Conservation (phyloP, 2,797 vertebrate genomes). For the Clarias laeviceps region DNA sequence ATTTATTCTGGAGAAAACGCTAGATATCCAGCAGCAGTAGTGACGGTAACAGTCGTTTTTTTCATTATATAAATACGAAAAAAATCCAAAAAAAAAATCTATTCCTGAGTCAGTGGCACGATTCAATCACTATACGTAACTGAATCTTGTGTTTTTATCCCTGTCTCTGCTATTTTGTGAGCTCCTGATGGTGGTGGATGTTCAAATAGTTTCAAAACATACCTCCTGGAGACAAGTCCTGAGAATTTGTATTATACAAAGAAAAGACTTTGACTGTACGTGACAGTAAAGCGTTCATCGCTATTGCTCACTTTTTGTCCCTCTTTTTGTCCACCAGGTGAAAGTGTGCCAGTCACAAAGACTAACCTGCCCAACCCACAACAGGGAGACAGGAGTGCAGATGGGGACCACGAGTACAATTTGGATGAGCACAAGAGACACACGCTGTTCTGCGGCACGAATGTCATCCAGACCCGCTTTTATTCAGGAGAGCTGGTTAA, state of each 20-base stretch:
- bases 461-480: constrained; percentile 97
- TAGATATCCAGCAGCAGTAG: too few relatives aligned
- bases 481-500: constrained; percentile 95
- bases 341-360: constrained; percentile 98
- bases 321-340: constrained; percentile 73
- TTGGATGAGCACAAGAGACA: constrained; percentile 90
- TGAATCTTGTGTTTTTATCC: too few relatives aligned
- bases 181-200: too few relatives aligned
- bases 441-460: constrained; percentile 95
- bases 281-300: neutral
- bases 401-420: constrained; percentile 76
- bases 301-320: neutral
- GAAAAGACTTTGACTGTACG: neutral
- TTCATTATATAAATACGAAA: too few relatives aligned
- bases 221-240: too few relatives aligned
- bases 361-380: constrained; percentile 90
- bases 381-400: constrained; percentile 71
- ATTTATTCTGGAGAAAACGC: too few relatives aligned
- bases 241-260: neutral
- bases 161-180: too few relatives aligned
- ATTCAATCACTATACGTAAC: too few relatives aligned
- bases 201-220: too few relatives aligned
- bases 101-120: too few relatives aligned
- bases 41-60: too few relatives aligned
- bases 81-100: too few relatives aligned